Evolutionary conservation across 92 coral and sea anemone genomes (phyloP).

Genomic region (Paragorgia papillata): DNA sequence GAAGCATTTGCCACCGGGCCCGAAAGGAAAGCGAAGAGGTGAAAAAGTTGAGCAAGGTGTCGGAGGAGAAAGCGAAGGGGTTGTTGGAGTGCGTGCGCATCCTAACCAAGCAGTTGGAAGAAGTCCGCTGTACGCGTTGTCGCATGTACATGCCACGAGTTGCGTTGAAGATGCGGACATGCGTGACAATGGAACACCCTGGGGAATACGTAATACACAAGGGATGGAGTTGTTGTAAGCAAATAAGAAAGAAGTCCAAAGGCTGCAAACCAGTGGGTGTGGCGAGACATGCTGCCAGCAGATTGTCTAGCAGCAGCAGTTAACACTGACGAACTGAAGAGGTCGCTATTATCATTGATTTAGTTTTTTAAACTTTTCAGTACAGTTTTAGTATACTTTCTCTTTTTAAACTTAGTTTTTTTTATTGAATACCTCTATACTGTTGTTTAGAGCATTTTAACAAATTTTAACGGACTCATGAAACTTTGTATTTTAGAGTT

Average conservation of each 20-base stretch:
- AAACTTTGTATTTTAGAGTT: no score
- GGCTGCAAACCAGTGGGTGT: constrained; percentile 90
- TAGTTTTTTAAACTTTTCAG: no score
- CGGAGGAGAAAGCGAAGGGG: constrained; percentile 79
- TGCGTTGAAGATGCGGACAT: constrained; percentile 88
- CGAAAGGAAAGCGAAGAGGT: constrained; percentile 68
- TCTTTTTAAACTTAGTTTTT: no score
- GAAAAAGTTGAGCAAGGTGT: constrained; percentile 61
- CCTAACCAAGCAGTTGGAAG: constrained; percentile 90
- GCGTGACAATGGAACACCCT: constrained; percentile 82
- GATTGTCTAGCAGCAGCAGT: constrained; percentile 13
- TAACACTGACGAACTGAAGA: no score
- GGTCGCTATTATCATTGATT: no score
- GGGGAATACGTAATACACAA: constrained; percentile 73
- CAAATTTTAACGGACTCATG: no score
- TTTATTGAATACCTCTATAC: no score
- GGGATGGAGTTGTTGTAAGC: constrained; percentile 96
- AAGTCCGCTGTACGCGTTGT: constrained; percentile 91
- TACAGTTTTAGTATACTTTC: no score
- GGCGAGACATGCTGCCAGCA: constrained; percentile 55
- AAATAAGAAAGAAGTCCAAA: constrained; percentile 77
- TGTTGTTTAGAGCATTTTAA: no score
- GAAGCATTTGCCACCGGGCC: constrained; percentile 77
- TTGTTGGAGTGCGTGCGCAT: constrained; percentile 88
- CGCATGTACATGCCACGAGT: constrained; percentile 87